Base-by-base conservation (phyloP, 2,113 vertebrate species). In the Calyptommatus sinebrachiatus region DNA sequence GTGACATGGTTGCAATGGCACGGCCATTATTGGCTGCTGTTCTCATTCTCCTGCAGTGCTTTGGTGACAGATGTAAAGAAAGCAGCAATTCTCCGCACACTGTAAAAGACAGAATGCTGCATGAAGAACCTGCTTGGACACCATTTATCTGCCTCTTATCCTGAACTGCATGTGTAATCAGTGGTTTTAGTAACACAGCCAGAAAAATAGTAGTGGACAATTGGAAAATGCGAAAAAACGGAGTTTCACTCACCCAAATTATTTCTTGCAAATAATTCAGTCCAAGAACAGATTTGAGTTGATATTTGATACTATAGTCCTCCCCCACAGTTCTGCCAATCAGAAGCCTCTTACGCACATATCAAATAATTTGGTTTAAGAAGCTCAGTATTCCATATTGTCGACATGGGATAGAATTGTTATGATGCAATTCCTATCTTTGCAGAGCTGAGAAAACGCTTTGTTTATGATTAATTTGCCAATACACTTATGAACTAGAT, bases 381-480 rank as follows among this genome's bases (percentile, higher is more conserved):
- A 41, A 41, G 35, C 35, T 41, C 35, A 41, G 35, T 41, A 4
- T 2, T 41, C 35, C 35, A 41, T 41, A 41, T 41, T 41, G 35
- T 41, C 35, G 5, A 41, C 5, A 41, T 41, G 35, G 35, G 35
- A 41, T 41, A 14, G 53, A 57, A 57, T 14, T 18, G 53, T 18
- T 18, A 57, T 57, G 16, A 5, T 57, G 53, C 18, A 18, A 18
- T 18, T 57, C 53, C 53, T 57, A 70, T 84, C 67, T 61, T 67
- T 50, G 62, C 76, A 62, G 63, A 29, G 79, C 60, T 77, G 24
- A 73, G 46, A 45, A 69, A 90, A 88, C 79, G 70, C 71, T 46
- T 72, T 74, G 10, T 73, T 82, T 77, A 41, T 10, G 85, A 60
- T 80, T 83, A 84, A 85, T 85, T 50, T 63, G 66, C 35, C 57